Evolutionary conservation across 2,888 invertebrate species (phyloP).

Genomic region (Tubulanus polymorphus): DNA sequence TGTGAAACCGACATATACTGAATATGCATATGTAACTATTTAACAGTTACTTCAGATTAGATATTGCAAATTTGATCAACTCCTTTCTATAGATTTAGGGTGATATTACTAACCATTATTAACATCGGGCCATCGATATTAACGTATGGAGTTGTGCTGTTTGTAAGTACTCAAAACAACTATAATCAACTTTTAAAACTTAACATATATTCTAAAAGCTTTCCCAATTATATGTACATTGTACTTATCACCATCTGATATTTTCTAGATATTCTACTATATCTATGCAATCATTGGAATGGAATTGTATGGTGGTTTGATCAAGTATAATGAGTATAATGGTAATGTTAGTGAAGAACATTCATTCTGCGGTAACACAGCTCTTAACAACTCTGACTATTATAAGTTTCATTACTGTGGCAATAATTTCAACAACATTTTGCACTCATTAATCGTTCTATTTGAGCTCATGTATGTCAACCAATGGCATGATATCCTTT

Average conservation of each 20-base stretch:
- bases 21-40: too few relatives aligned
- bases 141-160: conserved; percentile 54
- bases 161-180: conserved; percentile 48
- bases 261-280: conserved; percentile 54
- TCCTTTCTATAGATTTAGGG: conserved; percentile 49
- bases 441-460: conserved; percentile 52
- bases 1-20: too few relatives aligned
- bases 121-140: conserved; percentile 55
- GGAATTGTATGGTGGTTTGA: conserved; percentile 52
- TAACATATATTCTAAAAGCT: too few relatives aligned
- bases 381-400: conserved; percentile 49
- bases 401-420: conserved; percentile 52
- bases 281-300: conserved; percentile 56
- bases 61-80: too few relatives aligned
- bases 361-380: conserved; percentile 45
- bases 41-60: too few relatives aligned
- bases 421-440: conserved; percentile 56
- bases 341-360: conserved; percentile 7
- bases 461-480: conserved; percentile 58
- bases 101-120: conserved; percentile 54
- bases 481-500: conserved; percentile 57
- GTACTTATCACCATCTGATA: not conserved
- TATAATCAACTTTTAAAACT: too few relatives aligned
- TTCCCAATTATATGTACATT: too few relatives aligned
- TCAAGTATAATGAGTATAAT: conserved; percentile 41